These are phyloP conservation scores for Drosophila meridiana DNA, from an alignment of 2,888 invertebrate genomes.

Conservation along the genomic window DNA sequence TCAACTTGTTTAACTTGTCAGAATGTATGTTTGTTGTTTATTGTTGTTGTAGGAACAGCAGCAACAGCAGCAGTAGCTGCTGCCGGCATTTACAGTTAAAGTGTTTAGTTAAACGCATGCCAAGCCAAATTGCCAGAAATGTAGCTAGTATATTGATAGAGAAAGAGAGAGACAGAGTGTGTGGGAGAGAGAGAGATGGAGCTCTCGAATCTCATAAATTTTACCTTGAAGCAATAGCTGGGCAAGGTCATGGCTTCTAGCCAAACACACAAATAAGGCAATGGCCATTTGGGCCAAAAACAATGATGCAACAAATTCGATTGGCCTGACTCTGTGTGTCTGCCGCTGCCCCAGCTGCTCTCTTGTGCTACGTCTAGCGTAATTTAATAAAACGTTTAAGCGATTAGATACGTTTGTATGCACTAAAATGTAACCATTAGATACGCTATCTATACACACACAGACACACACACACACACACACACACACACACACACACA, in stretches of 20 bases:
- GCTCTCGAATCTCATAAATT: slow-evolving; percentile 34
- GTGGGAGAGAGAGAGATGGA: not conserved
- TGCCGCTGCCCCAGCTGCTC: slow-evolving; percentile 14
- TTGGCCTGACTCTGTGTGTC: slow-evolving; percentile 36
- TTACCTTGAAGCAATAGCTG: slow-evolving; percentile 62
- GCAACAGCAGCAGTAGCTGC: slow-evolving; percentile 1
- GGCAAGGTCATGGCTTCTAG: slow-evolving; percentile 70
- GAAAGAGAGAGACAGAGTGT: not conserved
- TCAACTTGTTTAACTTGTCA: slow-evolving; percentile 56
- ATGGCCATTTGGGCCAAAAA: slow-evolving; percentile 55
- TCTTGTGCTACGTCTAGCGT: slow-evolving; percentile 63
- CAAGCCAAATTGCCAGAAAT: slow-evolving; percentile 1
- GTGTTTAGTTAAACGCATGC: slow-evolving; percentile 31
- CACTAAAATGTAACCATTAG: slow-evolving; percentile 81
- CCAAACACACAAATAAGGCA: slow-evolving; percentile 56
- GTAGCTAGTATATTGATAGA: not conserved
- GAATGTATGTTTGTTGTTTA: slow-evolving; percentile 31
- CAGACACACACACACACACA: slow-evolving; percentile 41
- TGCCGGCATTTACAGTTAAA: slow-evolving; percentile 42
- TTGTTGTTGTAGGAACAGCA: not conserved
- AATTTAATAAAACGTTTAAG: slow-evolving; percentile 83
- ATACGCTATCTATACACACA: slow-evolving; percentile 71
- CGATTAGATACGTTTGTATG: slow-evolving; percentile 83
- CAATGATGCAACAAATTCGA: slow-evolving; percentile 79
- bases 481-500: slow-evolving; percentile 36